These are phyloP conservation scores for Morpho helenor DNA, from an alignment of 2,888 invertebrate genomes.

Conservation along the genomic window DNA sequence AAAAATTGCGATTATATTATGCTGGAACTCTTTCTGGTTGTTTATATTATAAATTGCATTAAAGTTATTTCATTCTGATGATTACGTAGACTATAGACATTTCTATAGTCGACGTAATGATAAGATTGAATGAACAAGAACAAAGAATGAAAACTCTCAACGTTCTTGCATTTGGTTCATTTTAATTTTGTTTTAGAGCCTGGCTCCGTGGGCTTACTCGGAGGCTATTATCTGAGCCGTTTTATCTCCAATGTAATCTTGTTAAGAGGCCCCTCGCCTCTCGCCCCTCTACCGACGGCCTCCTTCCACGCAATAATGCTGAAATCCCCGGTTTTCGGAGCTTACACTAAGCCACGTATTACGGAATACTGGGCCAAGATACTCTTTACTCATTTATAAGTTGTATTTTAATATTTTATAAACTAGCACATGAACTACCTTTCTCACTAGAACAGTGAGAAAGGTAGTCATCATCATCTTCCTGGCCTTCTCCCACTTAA, in stretches of 20 bases:
- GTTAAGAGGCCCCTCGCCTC: conserved; percentile 64
- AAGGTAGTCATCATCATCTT: too few relatives aligned
- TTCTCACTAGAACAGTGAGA: too few relatives aligned
- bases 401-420: too few relatives aligned
- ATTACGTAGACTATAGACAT: too few relatives aligned
- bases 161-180: conserved; percentile 41
- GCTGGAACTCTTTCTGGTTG: too few relatives aligned
- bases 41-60: too few relatives aligned
- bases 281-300: conserved; percentile 31
- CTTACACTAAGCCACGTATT: conserved; percentile 68
- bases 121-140: too few relatives aligned
- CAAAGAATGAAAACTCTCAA: conserved; percentile 12
- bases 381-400: conserved; percentile 26
- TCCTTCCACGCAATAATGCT: conserved; percentile 62
- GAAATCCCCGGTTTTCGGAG: conserved; percentile 71
- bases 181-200: conserved; percentile 71
- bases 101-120: too few relatives aligned
- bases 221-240: conserved; percentile 69
- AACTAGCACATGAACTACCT: too few relatives aligned
- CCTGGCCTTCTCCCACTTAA: too few relatives aligned
- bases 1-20: too few relatives aligned
- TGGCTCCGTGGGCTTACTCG: conserved; percentile 53
- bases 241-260: conserved; percentile 78
- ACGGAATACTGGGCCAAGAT: conserved; percentile 58
- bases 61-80: too few relatives aligned